Conservation (phyloP, 1,140 invertebrate genomes). For the Hyposmocoma kahamanoa region DNA sequence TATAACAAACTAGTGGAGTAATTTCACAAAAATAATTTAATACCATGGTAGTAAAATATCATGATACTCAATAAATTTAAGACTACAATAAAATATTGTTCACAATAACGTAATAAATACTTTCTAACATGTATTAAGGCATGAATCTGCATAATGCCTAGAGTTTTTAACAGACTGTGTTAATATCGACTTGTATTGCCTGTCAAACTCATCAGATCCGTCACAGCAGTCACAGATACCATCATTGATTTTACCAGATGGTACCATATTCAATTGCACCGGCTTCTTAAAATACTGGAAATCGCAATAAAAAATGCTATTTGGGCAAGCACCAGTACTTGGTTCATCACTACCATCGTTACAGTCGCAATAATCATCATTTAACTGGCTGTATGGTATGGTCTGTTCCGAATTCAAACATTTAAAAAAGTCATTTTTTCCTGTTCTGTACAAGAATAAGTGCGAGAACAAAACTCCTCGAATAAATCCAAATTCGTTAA, state of each 20-base stretch:
- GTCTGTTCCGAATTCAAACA: conserved; percentile 41
- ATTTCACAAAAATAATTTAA: too few relatives aligned
- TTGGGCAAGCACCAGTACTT: conserved; percentile 89
- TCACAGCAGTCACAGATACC: conserved; percentile 95
- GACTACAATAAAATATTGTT: too few relatives aligned
- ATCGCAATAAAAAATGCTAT: conserved; percentile 87
- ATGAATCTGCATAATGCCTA: too few relatives aligned
- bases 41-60: too few relatives aligned
- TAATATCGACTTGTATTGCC: too few relatives aligned
- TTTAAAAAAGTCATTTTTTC: conserved; percentile 44
- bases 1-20: too few relatives aligned
- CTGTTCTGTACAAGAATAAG: conserved; percentile 44
- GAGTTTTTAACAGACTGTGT: too few relatives aligned
- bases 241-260: conserved; percentile 88
- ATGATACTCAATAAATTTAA: too few relatives aligned
- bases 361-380: conserved; percentile 98
- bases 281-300: conserved; percentile 67
- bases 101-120: too few relatives aligned
- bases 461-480: conserved; percentile 45
- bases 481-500: conserved; percentile 52
- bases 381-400: conserved; percentile 78
- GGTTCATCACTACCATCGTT: conserved; percentile 92
- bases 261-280: conserved; percentile 50
- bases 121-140: too few relatives aligned
- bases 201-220: conserved; percentile 88